Conservation (phyloP, 1,140 invertebrate genomes). For the Leptoteleia sp. region DNA sequence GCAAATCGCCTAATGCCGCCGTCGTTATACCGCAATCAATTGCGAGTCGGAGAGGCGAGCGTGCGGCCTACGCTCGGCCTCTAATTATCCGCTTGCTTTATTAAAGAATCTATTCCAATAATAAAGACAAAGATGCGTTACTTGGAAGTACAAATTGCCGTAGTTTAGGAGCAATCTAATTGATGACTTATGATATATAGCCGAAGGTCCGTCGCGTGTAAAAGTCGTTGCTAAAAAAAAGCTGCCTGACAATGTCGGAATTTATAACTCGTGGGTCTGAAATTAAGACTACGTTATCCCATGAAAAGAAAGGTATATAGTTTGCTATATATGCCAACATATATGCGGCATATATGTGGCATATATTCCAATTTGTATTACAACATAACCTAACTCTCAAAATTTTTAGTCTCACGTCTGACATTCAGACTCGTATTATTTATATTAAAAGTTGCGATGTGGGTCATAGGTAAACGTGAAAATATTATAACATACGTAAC, state of each 20-base stretch:
- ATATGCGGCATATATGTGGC: too few species aligned
- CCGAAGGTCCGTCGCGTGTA: too few species aligned
- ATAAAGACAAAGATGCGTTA: slow-evolving; percentile 52
- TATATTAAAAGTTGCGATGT: slow-evolving; percentile 49
- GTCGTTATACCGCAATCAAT: slow-evolving; percentile 21
- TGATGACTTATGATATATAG: slow-evolving; percentile 48
- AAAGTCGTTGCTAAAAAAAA: neutral
- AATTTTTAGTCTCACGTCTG: too few species aligned
- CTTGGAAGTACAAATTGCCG: slow-evolving; percentile 50
- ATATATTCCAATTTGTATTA: too few species aligned
- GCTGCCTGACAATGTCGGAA: too few species aligned
- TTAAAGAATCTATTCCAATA: slow-evolving; percentile 44
- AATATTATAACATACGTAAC: slow-evolving; percentile 59
- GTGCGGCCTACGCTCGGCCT: slow-evolving; percentile 6
- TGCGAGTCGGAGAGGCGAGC: slow-evolving; percentile 13
- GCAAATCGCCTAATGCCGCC: slow-evolving; percentile 9
- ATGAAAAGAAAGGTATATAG: too few species aligned
- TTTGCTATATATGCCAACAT: too few species aligned
- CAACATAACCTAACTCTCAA: too few species aligned
- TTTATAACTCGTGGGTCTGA: too few species aligned
- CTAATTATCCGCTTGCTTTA: slow-evolving; percentile 44
- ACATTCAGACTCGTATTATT: too few species aligned
- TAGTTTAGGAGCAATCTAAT: slow-evolving; percentile 35
- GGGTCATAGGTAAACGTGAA: slow-evolving; percentile 58
- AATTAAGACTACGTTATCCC: too few species aligned